Evolutionary conservation across 2,888 invertebrate species (phyloP).

Genomic region (Cerceris rybyensis): DNA sequence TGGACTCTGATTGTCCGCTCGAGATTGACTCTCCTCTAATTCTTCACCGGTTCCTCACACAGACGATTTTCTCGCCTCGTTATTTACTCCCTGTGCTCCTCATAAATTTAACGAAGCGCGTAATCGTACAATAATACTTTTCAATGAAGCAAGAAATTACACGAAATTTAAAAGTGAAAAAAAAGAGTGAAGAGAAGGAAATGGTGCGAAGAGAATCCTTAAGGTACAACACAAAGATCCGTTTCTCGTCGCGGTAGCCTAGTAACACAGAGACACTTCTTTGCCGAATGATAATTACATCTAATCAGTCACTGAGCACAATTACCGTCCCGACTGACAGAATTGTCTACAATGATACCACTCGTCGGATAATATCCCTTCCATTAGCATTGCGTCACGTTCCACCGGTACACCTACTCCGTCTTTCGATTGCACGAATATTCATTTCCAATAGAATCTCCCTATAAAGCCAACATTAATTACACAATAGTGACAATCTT

Average conservation of each 20-base stretch:
- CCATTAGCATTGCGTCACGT: slow-evolving; percentile 68
- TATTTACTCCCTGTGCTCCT: background rate
- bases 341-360: slow-evolving; percentile 59
- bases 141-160: background rate
- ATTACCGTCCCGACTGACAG: slow-evolving; percentile 49
- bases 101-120: background rate
- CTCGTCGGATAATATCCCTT: slow-evolving; percentile 58
- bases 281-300: slow-evolving; percentile 60
- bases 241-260: slow-evolving; percentile 21
- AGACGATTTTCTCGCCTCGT: too few species aligned
- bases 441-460: slow-evolving; percentile 47
- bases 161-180: background rate
- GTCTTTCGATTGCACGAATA: slow-evolving; percentile 56
- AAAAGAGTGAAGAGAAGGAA: background rate
- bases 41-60: too few species aligned
- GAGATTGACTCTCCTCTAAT: slow-evolving; percentile 24
- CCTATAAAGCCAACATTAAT: slow-evolving; percentile 49
- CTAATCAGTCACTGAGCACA: slow-evolving; percentile 60
- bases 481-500: slow-evolving; percentile 18
- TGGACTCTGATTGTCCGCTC: slow-evolving; percentile 51
- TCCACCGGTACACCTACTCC: slow-evolving; percentile 45
- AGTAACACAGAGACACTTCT: slow-evolving; percentile 61
- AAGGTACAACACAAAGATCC: background rate
- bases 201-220: background rate
- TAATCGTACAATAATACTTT: background rate